These are phyloP conservation scores for Axis porcinus DNA, from an alignment of 2,113 vertebrate species.

Conservation along the genomic window DNA sequence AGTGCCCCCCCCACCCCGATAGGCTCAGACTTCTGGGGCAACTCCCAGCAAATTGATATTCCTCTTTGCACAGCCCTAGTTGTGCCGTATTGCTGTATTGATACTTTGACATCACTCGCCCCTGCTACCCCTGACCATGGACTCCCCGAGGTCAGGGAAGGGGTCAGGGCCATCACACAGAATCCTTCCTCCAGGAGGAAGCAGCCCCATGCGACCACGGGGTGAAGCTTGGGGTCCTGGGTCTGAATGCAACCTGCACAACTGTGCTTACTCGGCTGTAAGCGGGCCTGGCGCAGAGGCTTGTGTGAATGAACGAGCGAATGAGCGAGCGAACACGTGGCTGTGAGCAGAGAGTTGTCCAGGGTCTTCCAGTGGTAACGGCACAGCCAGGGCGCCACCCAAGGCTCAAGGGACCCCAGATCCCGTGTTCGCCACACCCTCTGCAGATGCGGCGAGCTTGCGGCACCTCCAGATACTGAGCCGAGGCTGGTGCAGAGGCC, in stretches of 20 bases:
- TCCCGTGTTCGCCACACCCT: not conserved
- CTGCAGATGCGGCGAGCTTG: too few species aligned
- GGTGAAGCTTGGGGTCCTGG: accelerated
- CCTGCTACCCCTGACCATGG: not conserved
- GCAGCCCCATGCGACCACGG: accelerated
- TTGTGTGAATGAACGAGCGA: not conserved
- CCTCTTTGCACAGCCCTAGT: not conserved
- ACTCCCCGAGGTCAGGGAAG: not conserved
- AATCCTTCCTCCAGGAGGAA: not conserved
- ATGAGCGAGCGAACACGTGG: not conserved
- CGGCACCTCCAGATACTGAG: not conserved
- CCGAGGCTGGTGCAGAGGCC: not conserved
- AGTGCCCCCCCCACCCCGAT: not conserved
- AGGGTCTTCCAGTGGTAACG: not conserved
- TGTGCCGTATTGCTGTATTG: too few species aligned
- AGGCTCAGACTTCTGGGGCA: not conserved
- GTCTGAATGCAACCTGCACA: not conserved
- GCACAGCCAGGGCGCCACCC: not conserved
- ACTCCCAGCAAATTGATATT: too few species aligned
- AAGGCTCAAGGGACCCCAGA: not conserved
- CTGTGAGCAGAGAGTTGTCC: not conserved
- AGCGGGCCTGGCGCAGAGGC: not conserved
- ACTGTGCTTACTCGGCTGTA: not conserved
- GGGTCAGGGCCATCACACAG: not conserved
- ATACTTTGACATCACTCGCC: not conserved